Conservation (phyloP, 2,113 vertebrate genomes). For the Cranoglanis bouderius region DNA sequence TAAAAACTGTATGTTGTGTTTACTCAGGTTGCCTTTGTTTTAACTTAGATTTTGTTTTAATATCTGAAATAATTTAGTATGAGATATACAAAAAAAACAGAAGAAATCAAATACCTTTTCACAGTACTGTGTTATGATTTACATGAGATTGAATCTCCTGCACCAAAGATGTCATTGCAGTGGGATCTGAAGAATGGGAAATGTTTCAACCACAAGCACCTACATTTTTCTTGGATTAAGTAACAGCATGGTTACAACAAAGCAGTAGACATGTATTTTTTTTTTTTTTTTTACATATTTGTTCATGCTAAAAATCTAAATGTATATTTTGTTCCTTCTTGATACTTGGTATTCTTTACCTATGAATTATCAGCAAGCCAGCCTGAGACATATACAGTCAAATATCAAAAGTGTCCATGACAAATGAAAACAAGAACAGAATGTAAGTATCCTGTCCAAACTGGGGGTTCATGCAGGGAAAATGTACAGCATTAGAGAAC, state of each 20-base stretch:
- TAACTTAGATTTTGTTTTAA: too few relatives aligned
- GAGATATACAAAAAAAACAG: too few relatives aligned
- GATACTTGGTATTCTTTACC: background rate
- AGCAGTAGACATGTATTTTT: background rate
- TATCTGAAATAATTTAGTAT: too few relatives aligned
- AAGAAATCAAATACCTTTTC: too few relatives aligned
- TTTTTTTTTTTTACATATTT: background rate
- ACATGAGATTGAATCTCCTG: background rate
- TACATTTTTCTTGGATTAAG: background rate
- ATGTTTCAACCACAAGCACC: background rate
- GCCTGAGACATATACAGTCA: background rate
- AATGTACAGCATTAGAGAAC: conserved; percentile 50
- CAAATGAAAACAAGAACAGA: conserved; percentile 14
- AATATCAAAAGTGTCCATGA: conserved; percentile 3
- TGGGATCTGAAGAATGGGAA: background rate
- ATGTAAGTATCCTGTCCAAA: background rate
- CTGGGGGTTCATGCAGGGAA: conserved; percentile 14
- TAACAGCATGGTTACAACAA: background rate
- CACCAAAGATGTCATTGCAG: background rate
- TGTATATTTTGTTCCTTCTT: background rate
- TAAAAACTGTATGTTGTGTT: too few relatives aligned
- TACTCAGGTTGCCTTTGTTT: too few relatives aligned
- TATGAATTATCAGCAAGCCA: background rate
- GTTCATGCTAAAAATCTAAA: background rate
- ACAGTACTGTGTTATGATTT: background rate